These are phyloP conservation scores for Xenentodon cancila DNA, from an alignment of 2,797 vertebrate species.

Conservation along the genomic window DNA sequence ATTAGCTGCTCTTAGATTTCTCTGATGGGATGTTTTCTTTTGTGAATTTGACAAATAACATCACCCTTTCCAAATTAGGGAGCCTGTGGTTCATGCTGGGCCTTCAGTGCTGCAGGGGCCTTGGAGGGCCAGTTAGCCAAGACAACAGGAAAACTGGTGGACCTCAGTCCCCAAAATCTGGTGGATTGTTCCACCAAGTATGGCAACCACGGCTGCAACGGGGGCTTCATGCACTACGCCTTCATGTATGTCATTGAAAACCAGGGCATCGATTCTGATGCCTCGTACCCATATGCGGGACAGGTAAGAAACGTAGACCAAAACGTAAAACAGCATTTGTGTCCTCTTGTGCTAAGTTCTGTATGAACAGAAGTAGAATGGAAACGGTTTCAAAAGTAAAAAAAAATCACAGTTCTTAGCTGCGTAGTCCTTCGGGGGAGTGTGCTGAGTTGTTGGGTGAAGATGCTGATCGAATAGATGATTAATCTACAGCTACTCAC, in stretches of 20 bases:
- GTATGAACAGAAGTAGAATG: too few species aligned
- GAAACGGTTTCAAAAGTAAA: too few species aligned
- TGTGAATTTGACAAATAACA: background rate
- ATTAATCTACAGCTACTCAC: too few species aligned
- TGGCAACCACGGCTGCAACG: slow-evolving; percentile 85
- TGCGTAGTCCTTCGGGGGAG: too few species aligned
- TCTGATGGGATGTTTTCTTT: too few species aligned
- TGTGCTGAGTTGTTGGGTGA: too few species aligned
- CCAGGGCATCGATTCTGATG: slow-evolving; percentile 85
- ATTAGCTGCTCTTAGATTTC: too few species aligned
- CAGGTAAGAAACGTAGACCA: slow-evolving; percentile 68
- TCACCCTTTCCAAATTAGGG: slow-evolving; percentile 68
- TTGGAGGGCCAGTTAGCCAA: slow-evolving; percentile 88
- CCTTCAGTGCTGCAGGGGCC: slow-evolving; percentile 90
- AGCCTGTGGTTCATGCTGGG: slow-evolving; percentile 90
- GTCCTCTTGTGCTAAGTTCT: too few species aligned
- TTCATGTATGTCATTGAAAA: slow-evolving; percentile 92
- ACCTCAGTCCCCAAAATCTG: slow-evolving; percentile 91
- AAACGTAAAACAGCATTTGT: background rate
- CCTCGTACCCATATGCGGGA: slow-evolving; percentile 86
- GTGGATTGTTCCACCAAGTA: slow-evolving; percentile 88
- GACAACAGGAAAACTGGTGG: slow-evolving; percentile 83
- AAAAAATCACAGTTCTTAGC: too few species aligned
- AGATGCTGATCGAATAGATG: too few species aligned
- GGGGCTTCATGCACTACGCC: slow-evolving; percentile 79